Evolutionary conservation across 2,888 invertebrate genomes (phyloP).

Genomic region (Lasioglossum oenotherae): DNA sequence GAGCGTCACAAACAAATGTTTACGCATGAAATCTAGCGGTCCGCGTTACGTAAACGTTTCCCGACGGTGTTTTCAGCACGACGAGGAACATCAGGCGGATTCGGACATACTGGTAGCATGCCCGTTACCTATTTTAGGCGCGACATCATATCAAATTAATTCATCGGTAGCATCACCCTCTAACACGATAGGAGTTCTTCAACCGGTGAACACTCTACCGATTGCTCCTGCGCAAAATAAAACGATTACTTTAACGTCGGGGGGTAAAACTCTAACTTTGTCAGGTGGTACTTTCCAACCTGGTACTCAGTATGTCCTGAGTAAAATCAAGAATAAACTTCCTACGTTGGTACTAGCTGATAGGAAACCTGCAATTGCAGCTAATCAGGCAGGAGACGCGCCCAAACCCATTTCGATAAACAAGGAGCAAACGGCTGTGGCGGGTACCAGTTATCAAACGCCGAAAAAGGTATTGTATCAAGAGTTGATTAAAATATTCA

Average conservation of each 20-base stretch:
- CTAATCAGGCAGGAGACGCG: slow-evolving; percentile 49
- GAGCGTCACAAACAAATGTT: slow-evolving; percentile 10
- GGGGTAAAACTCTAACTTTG: slow-evolving; percentile 75
- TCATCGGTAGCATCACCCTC: slow-evolving; percentile 37
- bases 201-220: slow-evolving; percentile 71
- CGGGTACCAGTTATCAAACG: slow-evolving; percentile 70
- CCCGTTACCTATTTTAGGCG: slow-evolving; percentile 57
- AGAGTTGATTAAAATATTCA: background rate
- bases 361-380: slow-evolving; percentile 43
- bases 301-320: slow-evolving; percentile 75
- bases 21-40: background rate
- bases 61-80: slow-evolving; percentile 41
- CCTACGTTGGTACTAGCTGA: slow-evolving; percentile 70
- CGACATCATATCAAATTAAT: slow-evolving; percentile 67
- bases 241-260: slow-evolving; percentile 75
- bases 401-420: slow-evolving; percentile 37
- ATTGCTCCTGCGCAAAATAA: slow-evolving; percentile 70
- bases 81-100: slow-evolving; percentile 49
- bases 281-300: slow-evolving; percentile 72
- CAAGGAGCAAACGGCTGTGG: slow-evolving; percentile 44
- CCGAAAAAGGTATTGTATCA: slow-evolving; percentile 67
- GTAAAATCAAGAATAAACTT: slow-evolving; percentile 74
- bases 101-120: slow-evolving; percentile 57
- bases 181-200: slow-evolving; percentile 54
- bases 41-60: background rate